phyloP scores from a whole-genome alignment of 2,888 invertebrate genomes.

The Scaptomyza tumidula region DNA sequence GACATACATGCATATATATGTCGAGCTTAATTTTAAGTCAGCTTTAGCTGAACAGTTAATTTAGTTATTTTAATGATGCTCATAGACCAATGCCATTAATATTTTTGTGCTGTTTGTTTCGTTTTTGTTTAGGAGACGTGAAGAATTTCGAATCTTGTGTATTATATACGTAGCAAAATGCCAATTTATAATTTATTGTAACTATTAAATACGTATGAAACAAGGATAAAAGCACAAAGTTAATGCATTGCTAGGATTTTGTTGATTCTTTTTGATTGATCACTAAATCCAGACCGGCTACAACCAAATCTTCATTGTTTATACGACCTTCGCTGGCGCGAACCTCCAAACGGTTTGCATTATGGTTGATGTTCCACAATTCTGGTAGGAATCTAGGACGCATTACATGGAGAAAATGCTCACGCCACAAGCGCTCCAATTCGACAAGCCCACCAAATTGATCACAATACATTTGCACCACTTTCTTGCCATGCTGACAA shows the following conservation, averaged over 20 bases:
- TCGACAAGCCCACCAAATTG: conserved; percentile 87
- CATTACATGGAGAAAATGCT: conserved; percentile 91
- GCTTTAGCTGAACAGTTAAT: conserved; percentile 27
- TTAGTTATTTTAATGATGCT: conserved; percentile 35
- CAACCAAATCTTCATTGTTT: conserved; percentile 82
- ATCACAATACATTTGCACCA: conserved; percentile 86
- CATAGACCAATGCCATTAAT: conserved; percentile 55
- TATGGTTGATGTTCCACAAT: conserved; percentile 91
- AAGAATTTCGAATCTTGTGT: conserved; percentile 29
- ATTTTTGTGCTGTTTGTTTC: conserved; percentile 32
- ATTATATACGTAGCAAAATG: conserved; percentile 45
- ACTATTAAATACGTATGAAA: conserved; percentile 39
- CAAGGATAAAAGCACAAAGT: conserved; percentile 9
- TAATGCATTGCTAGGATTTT: conserved; percentile 21
- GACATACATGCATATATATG: conserved; percentile 1
- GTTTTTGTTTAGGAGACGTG: conserved; percentile 3
- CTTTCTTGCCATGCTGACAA: conserved; percentile 86
- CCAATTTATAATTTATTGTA: conserved; percentile 43
- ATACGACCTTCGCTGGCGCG: conserved; percentile 86
- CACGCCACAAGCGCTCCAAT: conserved; percentile 90
- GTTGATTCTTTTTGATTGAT: conserved; percentile 2
- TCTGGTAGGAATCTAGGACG: conserved; percentile 89
- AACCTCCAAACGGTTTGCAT: conserved; percentile 87
- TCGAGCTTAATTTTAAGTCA: conserved; percentile 25
- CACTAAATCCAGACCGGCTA: conserved; percentile 79